These are phyloP conservation scores for Hemiprocne comata DNA, from an alignment of 2,113 vertebrate genomes.

Conservation along the genomic window DNA sequence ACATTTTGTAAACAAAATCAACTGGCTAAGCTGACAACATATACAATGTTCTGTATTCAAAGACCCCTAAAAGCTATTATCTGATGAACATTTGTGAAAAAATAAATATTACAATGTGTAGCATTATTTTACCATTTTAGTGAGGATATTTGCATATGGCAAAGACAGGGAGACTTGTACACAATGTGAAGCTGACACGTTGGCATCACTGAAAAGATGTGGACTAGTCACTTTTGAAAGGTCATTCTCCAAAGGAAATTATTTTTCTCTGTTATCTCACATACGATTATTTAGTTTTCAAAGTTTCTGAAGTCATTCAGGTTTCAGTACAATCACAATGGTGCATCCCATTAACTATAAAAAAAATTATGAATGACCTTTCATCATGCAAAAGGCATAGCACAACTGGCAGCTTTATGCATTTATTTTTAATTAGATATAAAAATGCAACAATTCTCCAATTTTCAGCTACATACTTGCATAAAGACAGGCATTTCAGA, in stretches of 20 bases:
- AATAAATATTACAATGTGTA: not conserved
- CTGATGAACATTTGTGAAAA: conserved; percentile 60
- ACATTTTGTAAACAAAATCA: conserved; percentile 60
- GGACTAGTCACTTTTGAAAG: conserved; percentile 64
- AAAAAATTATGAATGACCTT: conserved; percentile 70
- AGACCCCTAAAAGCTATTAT: conserved; percentile 40
- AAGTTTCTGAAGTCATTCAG: conserved; percentile 64
- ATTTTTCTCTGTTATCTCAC: conserved; percentile 60
- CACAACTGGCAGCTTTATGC: conserved; percentile 30
- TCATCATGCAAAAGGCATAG: conserved; percentile 56
- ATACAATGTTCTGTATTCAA: not conserved
- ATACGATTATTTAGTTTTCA: conserved; percentile 67
- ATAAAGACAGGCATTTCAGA: not conserved
- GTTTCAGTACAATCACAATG: conserved; percentile 55
- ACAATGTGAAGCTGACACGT: conserved; percentile 52
- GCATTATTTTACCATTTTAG: not conserved
- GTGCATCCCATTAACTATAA: conserved; percentile 57
- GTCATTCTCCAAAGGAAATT: conserved; percentile 64
- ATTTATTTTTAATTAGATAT: conserved; percentile 60
- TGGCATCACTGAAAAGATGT: conserved; percentile 55
- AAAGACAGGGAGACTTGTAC: conserved; percentile 48
- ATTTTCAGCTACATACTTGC: not conserved
- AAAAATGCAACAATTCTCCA: not conserved
- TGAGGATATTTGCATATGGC: conserved; percentile 42
- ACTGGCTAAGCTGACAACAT: conserved; percentile 19